Evolutionary conservation across 2,888 invertebrate species (phyloP), one percentile per base, ranked within the genome.

Genomic region (Torymus aiolomorphi): DNA sequence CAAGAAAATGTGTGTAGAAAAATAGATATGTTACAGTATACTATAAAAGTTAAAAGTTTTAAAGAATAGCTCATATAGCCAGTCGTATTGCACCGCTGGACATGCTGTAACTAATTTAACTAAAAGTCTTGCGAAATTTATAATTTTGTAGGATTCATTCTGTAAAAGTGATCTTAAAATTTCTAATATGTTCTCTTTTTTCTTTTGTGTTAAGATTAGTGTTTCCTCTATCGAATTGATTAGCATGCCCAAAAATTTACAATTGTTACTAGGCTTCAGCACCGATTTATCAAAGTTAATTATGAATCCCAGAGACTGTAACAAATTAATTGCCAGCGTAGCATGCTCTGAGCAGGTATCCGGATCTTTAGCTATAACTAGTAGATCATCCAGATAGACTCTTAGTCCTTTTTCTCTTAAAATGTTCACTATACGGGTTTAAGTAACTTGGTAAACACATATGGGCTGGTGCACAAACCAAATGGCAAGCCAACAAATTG

Each of bases 401-500:
- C 24, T 51, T 13, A 75, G 76, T 13, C 80, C 76, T 12, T 20
- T 20, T 1, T 2, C 18, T 59, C 83, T 72, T n/a, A 82, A 65
- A 1, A 8, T 11, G 42, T 31, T 71, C 2, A 77, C 59, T 0
- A n/a, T n/a, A 83, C 76, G 10, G 80, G 80, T 63, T 82, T 83
- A 54, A 78, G 42, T 12, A 83, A 12, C 75, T 83, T 80, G 20
- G 80, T 82, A 14, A 74, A 83, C 16, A 82, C 65, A 54, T 20
- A 61, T 3, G 81, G 79, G 57, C 82, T 75, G 10, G 81, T 51
- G 62, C 61, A 80, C 0, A 85, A 49, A 0, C 83, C 83, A 65
- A 84, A 84, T 1, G 84, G 83, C 3, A 85, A 59, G 57, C 83
- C 82, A 2, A 52, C 74, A 16, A 83, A 85, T 71, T 85, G 78